Evolutionary conservation across 1,140 invertebrate genomes (phyloP).

Genomic region (Potamilus streckersoni): DNA sequence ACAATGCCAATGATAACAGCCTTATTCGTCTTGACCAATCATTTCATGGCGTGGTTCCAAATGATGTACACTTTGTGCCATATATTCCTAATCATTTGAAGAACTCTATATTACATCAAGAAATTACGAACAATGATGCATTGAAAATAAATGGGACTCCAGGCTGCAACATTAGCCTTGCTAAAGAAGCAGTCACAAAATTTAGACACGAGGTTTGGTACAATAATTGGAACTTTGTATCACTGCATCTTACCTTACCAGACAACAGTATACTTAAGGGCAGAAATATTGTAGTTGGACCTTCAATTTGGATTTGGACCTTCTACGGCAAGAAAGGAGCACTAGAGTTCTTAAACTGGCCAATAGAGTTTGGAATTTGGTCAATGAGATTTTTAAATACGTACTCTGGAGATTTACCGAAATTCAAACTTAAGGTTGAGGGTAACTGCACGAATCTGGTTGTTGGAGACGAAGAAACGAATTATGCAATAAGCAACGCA

Average conservation of each 20-base stretch:
- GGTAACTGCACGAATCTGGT: conserved; percentile 21
- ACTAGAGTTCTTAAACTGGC: conserved; percentile 19
- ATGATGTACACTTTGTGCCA: too few species aligned
- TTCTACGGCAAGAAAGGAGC: conserved; percentile 25
- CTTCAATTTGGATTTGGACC: conserved; percentile 22
- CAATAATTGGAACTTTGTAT: conserved; percentile 9
- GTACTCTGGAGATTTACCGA: conserved; percentile 1
- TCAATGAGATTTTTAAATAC: conserved; percentile 17
- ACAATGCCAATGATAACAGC: too few species aligned
- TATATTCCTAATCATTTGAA: too few species aligned
- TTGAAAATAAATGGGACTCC: too few species aligned
- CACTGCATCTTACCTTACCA: conserved; percentile 4
- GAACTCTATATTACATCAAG: too few species aligned
- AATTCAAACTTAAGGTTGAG: background rate
- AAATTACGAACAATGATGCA: too few species aligned
- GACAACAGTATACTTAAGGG: background rate
- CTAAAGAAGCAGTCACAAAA: background rate
- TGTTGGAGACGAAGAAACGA: conserved; percentile 7
- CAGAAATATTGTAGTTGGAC: conserved; percentile 3
- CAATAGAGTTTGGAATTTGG: conserved; percentile 25
- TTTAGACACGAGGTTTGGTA: conserved; percentile 14
- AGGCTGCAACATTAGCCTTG: too few species aligned
- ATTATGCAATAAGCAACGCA: conserved; percentile 12
- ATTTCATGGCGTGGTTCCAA: too few species aligned
- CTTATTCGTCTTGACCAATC: too few species aligned